phyloP scores from a whole-genome alignment of 2,797 vertebrate genomes.

The Leptodactylus fallax region DNA sequence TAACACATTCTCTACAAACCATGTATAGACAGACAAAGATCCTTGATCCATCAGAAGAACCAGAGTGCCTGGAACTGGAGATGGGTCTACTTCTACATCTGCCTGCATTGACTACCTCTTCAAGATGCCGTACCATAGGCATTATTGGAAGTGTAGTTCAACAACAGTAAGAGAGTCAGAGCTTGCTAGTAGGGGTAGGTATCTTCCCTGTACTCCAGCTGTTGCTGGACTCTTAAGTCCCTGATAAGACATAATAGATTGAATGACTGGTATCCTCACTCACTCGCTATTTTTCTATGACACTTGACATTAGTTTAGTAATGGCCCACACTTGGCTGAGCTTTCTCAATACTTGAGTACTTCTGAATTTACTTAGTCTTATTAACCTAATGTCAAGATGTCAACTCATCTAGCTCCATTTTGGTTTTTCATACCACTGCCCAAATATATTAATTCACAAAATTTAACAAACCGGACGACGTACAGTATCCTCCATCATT shows the following conservation, averaged over 20 bases:
- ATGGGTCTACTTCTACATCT: too few species aligned
- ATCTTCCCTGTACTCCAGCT: background rate
- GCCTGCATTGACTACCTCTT: background rate
- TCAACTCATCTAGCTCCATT: background rate
- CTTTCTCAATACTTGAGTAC: background rate
- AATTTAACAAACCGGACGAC: background rate
- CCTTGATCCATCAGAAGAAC: background rate
- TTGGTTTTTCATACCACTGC: background rate
- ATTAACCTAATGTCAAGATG: background rate
- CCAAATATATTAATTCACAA: background rate
- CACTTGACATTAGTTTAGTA: background rate
- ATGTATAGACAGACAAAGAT: slow-evolving; percentile 6
- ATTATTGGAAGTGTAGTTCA: background rate
- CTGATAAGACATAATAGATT: slow-evolving; percentile 1
- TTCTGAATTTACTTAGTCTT: background rate
- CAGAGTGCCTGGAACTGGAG: background rate
- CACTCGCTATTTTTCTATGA: background rate
- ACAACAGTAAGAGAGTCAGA: slow-evolving; percentile 9
- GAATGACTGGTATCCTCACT: background rate
- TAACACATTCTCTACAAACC: background rate
- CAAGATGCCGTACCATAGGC: background rate
- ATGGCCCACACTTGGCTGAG: background rate
- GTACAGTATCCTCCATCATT: slow-evolving; percentile 4
- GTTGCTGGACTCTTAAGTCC: background rate
- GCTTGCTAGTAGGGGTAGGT: background rate